Evolutionary conservation across 1,140 invertebrate genomes (phyloP), one percentile per base, ranked within the genome.

Genomic region (Scaptomyza pallida): DNA sequence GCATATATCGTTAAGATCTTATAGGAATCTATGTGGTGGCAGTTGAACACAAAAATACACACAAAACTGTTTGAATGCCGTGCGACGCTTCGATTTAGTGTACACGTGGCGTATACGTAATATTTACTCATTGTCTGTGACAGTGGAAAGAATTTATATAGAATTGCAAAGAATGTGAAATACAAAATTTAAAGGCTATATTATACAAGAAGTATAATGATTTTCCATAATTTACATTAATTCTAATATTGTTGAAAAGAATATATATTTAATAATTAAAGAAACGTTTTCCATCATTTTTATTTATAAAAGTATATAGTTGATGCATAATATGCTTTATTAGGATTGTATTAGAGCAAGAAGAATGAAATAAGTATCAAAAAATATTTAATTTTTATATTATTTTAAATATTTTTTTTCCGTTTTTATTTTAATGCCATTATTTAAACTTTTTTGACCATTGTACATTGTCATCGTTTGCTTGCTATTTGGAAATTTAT

Each of bases 401-500:
- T 43, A 47, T 26, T 23, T 41, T 13, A 3, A n/a, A 2, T 35
- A 17, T 3, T 6, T 5, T 19, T 13, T 0, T 21, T 21, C 19
- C 19, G 8, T 26, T 26, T 21, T 37, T 12, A n/a, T 23, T 44
- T 17, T n/a, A 19, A 30, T 57, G 5, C 0, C 5, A 12, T 44
- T 44, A 30, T 9, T 12, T 13, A 16, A 0, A 6, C 0, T 33
- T 26, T 67, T 13, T 6, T n/a, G n/a, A 2, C 61, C 72, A 86
- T 57, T 67, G 76, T 76, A 51, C 57, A 12, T 43, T 50, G 55
- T 80, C 63, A 75, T 60, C 63, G 68, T 55, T 62, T 65, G 51
- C 44, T 65, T 85, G 76, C 50, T 79, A 65, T 79, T 83, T 69
- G 78, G 77, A 83, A 82, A 69, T 77, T 61, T 85, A 85, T 86